A percentile compares a stretch with the other conserved stretches of the same genome.
Conservation (phyloP, 2,888 invertebrate species). For the Dasysyrphus tricinctus region DNA sequence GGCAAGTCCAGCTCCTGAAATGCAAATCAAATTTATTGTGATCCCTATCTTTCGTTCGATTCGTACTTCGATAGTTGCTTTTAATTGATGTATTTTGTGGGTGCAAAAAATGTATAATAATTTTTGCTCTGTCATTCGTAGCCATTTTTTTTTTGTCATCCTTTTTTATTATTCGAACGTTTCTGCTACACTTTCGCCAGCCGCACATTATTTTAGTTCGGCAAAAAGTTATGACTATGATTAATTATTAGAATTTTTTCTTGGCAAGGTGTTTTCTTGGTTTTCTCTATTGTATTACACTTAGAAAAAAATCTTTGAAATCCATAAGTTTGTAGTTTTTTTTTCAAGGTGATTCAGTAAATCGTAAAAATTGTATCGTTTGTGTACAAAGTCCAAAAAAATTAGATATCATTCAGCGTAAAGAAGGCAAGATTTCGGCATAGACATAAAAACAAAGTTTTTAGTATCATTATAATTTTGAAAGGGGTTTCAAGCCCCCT, state of each 20-base stretch:
- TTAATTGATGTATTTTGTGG: constrained; percentile 72
- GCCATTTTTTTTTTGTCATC: background rate
- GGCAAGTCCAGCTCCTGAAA: constrained; percentile 26
- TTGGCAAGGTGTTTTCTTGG: constrained; percentile 3
- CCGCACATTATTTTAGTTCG: background rate
- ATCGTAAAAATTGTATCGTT: too few relatives aligned
- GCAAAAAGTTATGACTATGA: constrained; percentile 42
- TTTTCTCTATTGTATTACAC: background rate
- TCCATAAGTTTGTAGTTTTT: too few relatives aligned
- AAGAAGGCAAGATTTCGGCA: too few relatives aligned
- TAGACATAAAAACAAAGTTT: too few relatives aligned
- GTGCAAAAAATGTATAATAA: constrained; percentile 25
- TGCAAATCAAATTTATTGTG: constrained; percentile 73
- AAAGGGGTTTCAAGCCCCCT: too few relatives aligned
- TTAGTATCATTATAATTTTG: too few relatives aligned
- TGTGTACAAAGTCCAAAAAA: too few relatives aligned
- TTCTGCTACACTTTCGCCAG: background rate
- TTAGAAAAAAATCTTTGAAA: too few relatives aligned
- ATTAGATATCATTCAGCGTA: too few relatives aligned
- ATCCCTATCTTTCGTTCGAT: constrained; percentile 71
- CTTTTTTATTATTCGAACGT: background rate
- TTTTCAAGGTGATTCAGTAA: too few relatives aligned
- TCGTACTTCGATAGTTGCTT: constrained; percentile 65
- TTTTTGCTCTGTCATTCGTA: constrained; percentile 17
- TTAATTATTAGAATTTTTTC: constrained; percentile 65